Evolutionary conservation across 2,888 invertebrate species (phyloP), one percentile per base, ranked within the genome.

Genomic region (Pseudococcus longispinus): DNA sequence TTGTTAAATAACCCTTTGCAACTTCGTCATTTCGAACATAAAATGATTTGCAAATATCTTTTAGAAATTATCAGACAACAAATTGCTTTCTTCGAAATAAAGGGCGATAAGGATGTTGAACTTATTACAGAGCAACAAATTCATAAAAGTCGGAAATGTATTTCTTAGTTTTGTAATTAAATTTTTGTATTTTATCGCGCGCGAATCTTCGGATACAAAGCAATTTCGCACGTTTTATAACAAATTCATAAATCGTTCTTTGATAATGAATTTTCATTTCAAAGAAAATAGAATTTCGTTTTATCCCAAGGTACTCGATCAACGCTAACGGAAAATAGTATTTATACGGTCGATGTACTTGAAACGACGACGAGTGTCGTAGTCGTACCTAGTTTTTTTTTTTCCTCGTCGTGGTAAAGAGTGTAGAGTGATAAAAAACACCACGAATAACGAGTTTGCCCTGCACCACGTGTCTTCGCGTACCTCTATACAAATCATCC

Each of bases 251-350:
- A 70, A 70, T 70, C 70, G 70, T 70, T 70, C 70, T 70, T 70
- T 70, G 70, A 70, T 70, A 70, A 70, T 70, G 29, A 70, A 70
- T 70, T 70, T 70, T 70, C 70, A 70, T 70, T 32, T 70, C 70
- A 29, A 70, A 70, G 29, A 70, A 70, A 70, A 70, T 70, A 70
- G 29, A 70, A 70, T 29, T 70, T 70, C 70, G 29, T 70, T 29
- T 70, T 70, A 70, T 70, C 70, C 29, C 18, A 9, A 29, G 29
- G 70, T 29, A 70, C 23, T 60, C 60, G 23, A 70, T 70, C 70
- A 37, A 18, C 70, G 70, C 32, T 70, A 29, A 70, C 9, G 29
- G 26, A 29, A 70, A 70, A 70, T 70, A 11, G 23, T 60, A 70
- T 70, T 70, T 32, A 70, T 32, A 70, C 18, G 26, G 29, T 70